phyloP scores from a whole-genome alignment of 2,113 vertebrate genomes.

The Acrocephalus arundinaceus region DNA sequence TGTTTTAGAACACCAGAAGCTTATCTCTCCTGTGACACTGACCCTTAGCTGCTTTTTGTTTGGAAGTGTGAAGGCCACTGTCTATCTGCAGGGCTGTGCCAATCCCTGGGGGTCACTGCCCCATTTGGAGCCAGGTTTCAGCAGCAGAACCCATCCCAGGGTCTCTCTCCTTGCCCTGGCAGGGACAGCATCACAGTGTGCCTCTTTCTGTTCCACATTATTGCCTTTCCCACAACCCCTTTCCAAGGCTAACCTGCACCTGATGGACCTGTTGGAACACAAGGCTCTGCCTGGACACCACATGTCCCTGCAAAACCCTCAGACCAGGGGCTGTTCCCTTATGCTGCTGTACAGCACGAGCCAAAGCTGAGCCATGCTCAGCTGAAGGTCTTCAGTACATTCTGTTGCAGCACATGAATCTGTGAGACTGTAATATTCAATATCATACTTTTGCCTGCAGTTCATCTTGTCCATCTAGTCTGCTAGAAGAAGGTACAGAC shows the following conservation, averaged over 20 bases:
- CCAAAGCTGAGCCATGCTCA: rapidly evolving
- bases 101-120: not conserved
- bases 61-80: not conserved
- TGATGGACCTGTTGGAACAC: not conserved
- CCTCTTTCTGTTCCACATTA: not conserved
- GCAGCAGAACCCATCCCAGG: not conserved
- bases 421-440: not conserved
- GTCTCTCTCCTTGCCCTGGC: not conserved
- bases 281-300: not conserved
- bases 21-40: not conserved
- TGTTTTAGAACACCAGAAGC: not conserved
- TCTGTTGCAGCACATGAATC: not conserved
- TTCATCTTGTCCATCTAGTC: not conserved
- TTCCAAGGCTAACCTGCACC: not conserved
- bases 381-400: not conserved
- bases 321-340: not conserved
- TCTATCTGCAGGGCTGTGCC: not conserved
- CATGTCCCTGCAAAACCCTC: not conserved
- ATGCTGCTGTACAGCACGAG: not conserved
- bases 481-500: not conserved
- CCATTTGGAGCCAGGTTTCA: not conserved
- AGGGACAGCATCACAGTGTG: not conserved
- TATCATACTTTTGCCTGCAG: not conserved
- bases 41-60: not conserved
- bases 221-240: not conserved